phyloP scores from a whole-genome alignment of 2,888 invertebrate species.

The Luperina testacea region DNA sequence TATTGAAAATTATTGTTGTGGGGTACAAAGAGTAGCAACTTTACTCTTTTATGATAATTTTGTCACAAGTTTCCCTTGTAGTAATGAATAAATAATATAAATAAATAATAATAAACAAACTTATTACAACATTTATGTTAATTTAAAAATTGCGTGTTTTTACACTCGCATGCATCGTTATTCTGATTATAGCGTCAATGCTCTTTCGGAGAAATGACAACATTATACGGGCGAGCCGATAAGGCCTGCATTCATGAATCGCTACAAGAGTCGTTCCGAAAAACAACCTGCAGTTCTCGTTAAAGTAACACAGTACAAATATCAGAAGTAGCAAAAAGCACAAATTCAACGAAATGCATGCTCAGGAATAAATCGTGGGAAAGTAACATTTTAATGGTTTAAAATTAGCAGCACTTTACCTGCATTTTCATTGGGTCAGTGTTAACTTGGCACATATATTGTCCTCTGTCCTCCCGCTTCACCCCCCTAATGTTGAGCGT shows the following conservation, averaged over 20 bases:
- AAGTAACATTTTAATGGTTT: slow-evolving; percentile 53
- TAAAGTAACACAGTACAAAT: slow-evolving; percentile 26
- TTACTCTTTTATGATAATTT: not conserved
- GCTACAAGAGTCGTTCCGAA: slow-evolving; percentile 31
- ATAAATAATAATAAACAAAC: too few species aligned
- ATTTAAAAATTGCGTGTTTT: slow-evolving; percentile 36
- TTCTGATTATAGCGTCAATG: slow-evolving; percentile 35
- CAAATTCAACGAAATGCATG: slow-evolving; percentile 10
- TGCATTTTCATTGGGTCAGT: slow-evolving; percentile 98
- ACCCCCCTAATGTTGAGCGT: slow-evolving; percentile 96
- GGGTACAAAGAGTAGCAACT: too few species aligned
- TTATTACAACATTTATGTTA: slow-evolving; percentile 6
- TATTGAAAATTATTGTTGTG: not conserved
- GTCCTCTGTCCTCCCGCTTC: slow-evolving; percentile 95
- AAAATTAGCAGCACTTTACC: slow-evolving; percentile 87
- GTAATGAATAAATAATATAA: not conserved
- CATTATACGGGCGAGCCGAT: slow-evolving; percentile 36
- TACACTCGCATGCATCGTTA: slow-evolving; percentile 24
- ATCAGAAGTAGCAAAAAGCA: slow-evolving; percentile 12
- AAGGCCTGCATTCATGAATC: slow-evolving; percentile 32
- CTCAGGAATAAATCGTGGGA: slow-evolving; percentile 45
- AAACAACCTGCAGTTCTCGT: slow-evolving; percentile 37
- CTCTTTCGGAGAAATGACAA: slow-evolving; percentile 41
- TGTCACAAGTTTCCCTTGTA: not conserved
- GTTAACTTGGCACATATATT: slow-evolving; percentile 98